Percentiles rank a stretch among this genome's conserved stretches.
These are phyloP conservation scores for Campopleginae sp. DNA, from an alignment of 2,888 invertebrate genomes.

Conservation along the genomic window DNA sequence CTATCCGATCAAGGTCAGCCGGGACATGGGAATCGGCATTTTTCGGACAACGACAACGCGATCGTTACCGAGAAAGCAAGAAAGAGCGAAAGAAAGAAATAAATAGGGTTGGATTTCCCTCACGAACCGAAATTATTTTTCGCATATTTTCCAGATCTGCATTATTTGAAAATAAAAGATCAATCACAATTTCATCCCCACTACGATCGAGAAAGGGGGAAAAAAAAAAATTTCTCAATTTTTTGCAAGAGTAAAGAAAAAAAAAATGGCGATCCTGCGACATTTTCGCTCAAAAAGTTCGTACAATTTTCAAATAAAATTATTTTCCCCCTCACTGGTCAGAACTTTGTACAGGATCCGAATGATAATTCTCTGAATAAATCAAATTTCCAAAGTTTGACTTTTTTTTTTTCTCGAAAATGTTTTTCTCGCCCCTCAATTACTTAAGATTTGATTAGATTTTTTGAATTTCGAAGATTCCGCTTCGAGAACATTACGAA, in stretches of 20 bases:
- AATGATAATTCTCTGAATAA: no score
- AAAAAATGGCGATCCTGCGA: no score
- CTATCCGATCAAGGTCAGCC: not conserved
- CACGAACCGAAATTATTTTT: not conserved
- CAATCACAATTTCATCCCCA: not conserved
- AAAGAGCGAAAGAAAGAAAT: not conserved
- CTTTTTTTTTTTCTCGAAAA: no score
- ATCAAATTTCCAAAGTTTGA: no score
- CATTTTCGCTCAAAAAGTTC: no score
- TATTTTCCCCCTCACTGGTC: no score
- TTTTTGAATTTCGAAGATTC: not conserved
- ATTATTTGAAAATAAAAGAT: not conserved
- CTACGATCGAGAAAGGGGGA: not conserved
- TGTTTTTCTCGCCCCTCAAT: no score
- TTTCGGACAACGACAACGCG: not conserved
- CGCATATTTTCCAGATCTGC: not conserved
- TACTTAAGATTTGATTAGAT: not conserved
- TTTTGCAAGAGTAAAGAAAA: not conserved
- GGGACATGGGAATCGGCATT: not conserved
- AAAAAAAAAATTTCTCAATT: not conserved
- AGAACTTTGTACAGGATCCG: no score
- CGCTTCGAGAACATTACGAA: not conserved
- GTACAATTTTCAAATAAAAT: no score
- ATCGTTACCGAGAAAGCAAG: conserved; percentile 8
- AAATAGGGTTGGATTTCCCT: not conserved